phyloP scores from a whole-genome alignment of 2,797 vertebrate species.

The Melanotaenia pygmaea region DNA sequence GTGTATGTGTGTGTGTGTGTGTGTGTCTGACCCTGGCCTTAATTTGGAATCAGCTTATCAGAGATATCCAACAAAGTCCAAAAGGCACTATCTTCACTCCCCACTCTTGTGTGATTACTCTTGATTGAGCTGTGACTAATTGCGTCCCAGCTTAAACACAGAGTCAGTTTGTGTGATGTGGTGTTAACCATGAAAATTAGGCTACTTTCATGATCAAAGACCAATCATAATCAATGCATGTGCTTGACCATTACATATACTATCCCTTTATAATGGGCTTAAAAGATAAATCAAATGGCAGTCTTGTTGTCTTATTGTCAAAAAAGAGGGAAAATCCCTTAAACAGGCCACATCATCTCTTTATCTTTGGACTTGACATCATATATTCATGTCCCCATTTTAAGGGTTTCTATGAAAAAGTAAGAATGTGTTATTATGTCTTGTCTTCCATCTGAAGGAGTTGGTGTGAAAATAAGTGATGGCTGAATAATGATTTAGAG shows the following conservation, averaged over 20 bases:
- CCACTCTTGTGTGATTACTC: slow-evolving; percentile 27
- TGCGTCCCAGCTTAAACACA: slow-evolving; percentile 7
- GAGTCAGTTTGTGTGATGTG: background rate
- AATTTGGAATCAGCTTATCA: slow-evolving; percentile 41
- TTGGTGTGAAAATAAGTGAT: background rate
- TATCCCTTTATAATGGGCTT: background rate
- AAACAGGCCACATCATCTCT: background rate
- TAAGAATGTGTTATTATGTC: background rate
- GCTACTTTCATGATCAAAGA: background rate
- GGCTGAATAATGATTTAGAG: slow-evolving; percentile 48
- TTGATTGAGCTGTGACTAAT: slow-evolving; percentile 19
- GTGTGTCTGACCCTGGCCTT: slow-evolving; percentile 34
- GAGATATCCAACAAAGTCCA: slow-evolving; percentile 28
- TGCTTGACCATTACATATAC: background rate
- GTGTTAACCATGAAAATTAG: background rate
- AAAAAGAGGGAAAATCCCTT: background rate
- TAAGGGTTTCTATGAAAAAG: background rate
- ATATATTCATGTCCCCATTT: background rate
- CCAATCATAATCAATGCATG: background rate
- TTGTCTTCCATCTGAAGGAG: background rate
- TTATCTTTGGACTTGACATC: background rate
- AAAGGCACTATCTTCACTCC: slow-evolving; percentile 25
- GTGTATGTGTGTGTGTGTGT: slow-evolving; percentile 23
- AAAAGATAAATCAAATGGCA: slow-evolving; percentile 6
- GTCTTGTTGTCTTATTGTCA: background rate